Conservation (phyloP, 2,888 invertebrate species). For the Epicampocera succincta region DNA sequence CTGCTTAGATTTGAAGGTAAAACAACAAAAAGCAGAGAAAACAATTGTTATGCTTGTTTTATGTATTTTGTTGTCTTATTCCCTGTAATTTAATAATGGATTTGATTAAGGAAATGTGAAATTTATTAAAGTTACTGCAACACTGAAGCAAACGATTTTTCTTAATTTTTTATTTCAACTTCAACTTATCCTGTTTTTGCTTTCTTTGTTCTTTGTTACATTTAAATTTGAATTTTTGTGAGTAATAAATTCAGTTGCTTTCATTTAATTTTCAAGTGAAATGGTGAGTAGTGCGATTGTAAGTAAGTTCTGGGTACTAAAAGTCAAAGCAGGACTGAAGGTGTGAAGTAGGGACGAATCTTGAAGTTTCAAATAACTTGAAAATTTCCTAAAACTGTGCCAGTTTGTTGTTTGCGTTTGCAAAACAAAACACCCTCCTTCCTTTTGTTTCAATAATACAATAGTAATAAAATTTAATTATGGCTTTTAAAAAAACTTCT, state of each 20-base stretch:
- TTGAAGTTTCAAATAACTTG: too few relatives aligned
- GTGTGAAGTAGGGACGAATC: too few relatives aligned
- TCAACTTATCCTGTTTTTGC: not conserved
- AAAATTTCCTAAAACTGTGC: too few relatives aligned
- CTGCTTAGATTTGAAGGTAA: not conserved
- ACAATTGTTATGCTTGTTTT: conserved; percentile 24
- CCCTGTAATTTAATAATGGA: conserved; percentile 62
- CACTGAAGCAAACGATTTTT: not conserved
- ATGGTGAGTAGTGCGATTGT: not conserved
- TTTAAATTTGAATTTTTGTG: conserved; percentile 40
- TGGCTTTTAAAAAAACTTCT: too few relatives aligned
- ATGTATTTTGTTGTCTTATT: conserved; percentile 18
- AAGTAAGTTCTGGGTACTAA: too few relatives aligned
- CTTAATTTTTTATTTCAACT: conserved; percentile 18
- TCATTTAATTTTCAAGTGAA: not conserved
- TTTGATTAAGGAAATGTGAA: conserved; percentile 66
- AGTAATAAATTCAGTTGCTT: conserved; percentile 11
- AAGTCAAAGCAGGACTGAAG: too few relatives aligned
- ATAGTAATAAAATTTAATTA: too few relatives aligned
- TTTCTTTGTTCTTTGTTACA: conserved; percentile 4
- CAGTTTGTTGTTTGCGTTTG: too few relatives aligned
- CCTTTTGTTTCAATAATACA: too few relatives aligned
- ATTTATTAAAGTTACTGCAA: conserved; percentile 42
- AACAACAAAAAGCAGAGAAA: conserved; percentile 21
- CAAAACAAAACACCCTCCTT: too few relatives aligned